A percentile compares a stretch with the other conserved stretches of the same genome.
phyloP scores from a whole-genome alignment of 2,888 invertebrate genomes.

The Dinocampus coccinellae region DNA sequence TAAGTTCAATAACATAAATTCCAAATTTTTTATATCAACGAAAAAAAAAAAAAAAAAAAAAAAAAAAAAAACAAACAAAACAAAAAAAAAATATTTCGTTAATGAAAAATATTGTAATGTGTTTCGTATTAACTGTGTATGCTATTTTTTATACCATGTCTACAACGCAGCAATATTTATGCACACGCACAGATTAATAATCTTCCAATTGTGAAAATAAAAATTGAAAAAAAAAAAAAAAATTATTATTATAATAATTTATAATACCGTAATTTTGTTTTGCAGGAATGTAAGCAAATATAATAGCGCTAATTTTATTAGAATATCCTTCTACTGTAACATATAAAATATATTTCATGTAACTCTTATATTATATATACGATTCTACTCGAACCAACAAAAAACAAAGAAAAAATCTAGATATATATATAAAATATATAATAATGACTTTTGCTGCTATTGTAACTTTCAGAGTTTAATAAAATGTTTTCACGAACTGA shows the following conservation, averaged over 20 bases:
- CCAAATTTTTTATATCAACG: constrained; percentile 20
- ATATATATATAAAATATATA: constrained; percentile 42
- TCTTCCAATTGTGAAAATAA: constrained; percentile 32
- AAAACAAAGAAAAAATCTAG: no score
- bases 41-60: no score
- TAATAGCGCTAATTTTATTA: constrained; percentile 34
- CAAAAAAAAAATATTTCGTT: background rate
- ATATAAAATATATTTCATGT: constrained; percentile 45
- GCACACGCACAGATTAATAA: constrained; percentile 44
- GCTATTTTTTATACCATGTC: constrained; percentile 45
- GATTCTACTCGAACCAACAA: constrained; percentile 45
- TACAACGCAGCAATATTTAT: constrained; percentile 35
- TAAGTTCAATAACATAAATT: background rate
- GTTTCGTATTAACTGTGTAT: background rate
- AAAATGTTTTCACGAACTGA: constrained; percentile 64
- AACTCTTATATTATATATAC: constrained; percentile 55
- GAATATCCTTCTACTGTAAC: constrained; percentile 28
- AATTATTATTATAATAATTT: no score
- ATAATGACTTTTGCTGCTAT: constrained; percentile 61
- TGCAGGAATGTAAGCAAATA: constrained; percentile 28
- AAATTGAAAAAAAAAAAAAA: background rate
- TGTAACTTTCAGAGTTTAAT: constrained; percentile 67
- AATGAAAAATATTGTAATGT: background rate
- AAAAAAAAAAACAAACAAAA: no score
- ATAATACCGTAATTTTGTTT: constrained; percentile 16